Percentiles rank a stretch among this genome's conserved stretches.
These are phyloP conservation scores for Meloidogyne floridensis DNA, from an alignment of 1,140 invertebrate genomes.

Conservation along the genomic window DNA sequence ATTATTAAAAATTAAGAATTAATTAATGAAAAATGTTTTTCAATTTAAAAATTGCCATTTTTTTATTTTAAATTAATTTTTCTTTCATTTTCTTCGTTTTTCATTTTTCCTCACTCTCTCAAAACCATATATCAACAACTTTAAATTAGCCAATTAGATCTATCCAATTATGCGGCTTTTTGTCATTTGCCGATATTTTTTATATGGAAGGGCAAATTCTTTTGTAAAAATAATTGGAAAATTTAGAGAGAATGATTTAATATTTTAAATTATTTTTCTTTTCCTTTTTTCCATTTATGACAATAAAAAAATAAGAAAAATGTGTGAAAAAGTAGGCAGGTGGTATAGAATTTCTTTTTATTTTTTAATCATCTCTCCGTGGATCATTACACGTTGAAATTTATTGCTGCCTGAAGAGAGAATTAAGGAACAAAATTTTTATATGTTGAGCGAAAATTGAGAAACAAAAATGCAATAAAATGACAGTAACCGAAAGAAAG, in stretches of 20 bases:
- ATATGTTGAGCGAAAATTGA: neutral
- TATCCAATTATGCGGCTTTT: neutral
- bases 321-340: neutral
- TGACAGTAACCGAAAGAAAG: neutral
- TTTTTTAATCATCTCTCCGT: neutral
- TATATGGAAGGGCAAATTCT: neutral
- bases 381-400: constrained; percentile 1
- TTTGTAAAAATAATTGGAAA: neutral
- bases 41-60: too few relatives aligned
- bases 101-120: neutral
- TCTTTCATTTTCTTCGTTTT: neutral
- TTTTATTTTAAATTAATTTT: too few relatives aligned
- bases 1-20: too few relatives aligned
- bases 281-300: neutral
- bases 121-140: constrained; percentile 4
- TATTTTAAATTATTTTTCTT: neutral
- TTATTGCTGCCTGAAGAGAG: neutral
- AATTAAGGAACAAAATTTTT: neutral
- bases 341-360: neutral
- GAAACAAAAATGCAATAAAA: neutral
- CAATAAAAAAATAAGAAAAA: constrained; percentile 5
- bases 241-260: neutral
- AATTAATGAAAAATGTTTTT: too few relatives aligned
- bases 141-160: constrained; percentile 9
- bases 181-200: neutral